Conservation (phyloP, 2,888 invertebrate species). For the Aleiodes alternator region DNA sequence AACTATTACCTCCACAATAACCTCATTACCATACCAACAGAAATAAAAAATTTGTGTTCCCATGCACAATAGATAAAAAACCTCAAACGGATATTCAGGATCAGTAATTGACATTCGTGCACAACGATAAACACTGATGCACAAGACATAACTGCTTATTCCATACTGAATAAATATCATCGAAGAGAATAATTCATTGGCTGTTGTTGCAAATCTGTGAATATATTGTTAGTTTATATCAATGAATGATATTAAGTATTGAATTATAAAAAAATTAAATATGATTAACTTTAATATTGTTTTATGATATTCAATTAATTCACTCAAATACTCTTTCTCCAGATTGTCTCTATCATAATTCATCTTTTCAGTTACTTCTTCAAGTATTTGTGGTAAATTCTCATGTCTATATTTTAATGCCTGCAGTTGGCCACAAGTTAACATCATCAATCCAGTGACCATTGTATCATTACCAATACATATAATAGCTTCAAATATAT, state of each 20-base stretch:
- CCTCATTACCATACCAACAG: constrained; percentile 58
- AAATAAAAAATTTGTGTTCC: constrained; percentile 55
- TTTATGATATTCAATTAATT: no score
- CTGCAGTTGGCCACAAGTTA: constrained; percentile 14
- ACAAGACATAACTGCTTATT: constrained; percentile 18
- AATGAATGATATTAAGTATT: neutral
- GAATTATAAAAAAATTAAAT: neutral
- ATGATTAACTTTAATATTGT: no score
- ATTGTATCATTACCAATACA: constrained; percentile 31
- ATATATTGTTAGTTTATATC: neutral
- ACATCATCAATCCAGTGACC: constrained; percentile 7
- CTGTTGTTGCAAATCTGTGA: constrained; percentile 8
- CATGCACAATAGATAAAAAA: constrained; percentile 45
- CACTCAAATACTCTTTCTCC: no score
- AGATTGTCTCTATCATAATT: no score
- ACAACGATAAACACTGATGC: constrained; percentile 32
- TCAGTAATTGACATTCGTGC: constrained; percentile 6
- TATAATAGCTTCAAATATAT: neutral
- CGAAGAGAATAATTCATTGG: constrained; percentile 9
- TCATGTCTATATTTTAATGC: neutral
- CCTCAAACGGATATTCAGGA: constrained; percentile 24
- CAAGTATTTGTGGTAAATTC: neutral
- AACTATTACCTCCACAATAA: constrained; percentile 50
- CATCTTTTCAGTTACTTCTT: no score
- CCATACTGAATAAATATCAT: constrained; percentile 17